phyloP scores from a whole-genome alignment of 30 jellyfish, hydroid and myxozoan genomes.

The Turritopsis rubra region DNA sequence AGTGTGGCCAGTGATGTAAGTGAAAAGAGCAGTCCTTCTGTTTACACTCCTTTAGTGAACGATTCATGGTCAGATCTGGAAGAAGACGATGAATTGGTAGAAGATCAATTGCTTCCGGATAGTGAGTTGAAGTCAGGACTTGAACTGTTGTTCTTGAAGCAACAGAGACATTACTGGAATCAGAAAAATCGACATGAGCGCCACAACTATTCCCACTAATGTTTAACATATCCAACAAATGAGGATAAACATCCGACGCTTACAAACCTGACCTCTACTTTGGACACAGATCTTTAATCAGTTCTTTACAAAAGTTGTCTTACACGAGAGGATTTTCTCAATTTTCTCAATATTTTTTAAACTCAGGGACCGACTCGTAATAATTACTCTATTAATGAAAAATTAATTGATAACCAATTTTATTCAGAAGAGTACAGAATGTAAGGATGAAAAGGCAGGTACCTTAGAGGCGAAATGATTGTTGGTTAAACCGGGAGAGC shows the following conservation, averaged over 20 bases:
- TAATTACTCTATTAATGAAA: no score
- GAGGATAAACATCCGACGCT: no score
- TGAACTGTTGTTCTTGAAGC: slow-evolving; percentile 74
- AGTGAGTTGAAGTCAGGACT: slow-evolving; percentile 79
- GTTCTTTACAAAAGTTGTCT: neutral
- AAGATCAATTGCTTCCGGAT: slow-evolving; percentile 86
- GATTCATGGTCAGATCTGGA: slow-evolving; percentile 54
- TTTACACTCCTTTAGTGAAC: slow-evolving; percentile 20
- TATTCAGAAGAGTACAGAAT: no score
- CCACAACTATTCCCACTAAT: slow-evolving; percentile 23
- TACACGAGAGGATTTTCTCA: no score
- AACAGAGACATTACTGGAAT: slow-evolving; percentile 91
- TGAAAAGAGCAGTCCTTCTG: slow-evolving; percentile 22
- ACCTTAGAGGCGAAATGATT: no score
- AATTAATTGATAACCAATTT: no score
- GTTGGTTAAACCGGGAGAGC: no score
- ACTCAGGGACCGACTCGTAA: no score
- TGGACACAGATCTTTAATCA: neutral
- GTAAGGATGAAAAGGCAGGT: no score
- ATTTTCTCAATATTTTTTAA: no score
- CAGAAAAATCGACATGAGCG: slow-evolving; percentile 50
- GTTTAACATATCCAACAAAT: neutral
- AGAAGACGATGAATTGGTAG: slow-evolving; percentile 82
- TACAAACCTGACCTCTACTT: neutral
- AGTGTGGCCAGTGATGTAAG: slow-evolving; percentile 21